Base-by-base conservation (phyloP, 2,888 invertebrate species). In the Chromoteleia sp. region DNA sequence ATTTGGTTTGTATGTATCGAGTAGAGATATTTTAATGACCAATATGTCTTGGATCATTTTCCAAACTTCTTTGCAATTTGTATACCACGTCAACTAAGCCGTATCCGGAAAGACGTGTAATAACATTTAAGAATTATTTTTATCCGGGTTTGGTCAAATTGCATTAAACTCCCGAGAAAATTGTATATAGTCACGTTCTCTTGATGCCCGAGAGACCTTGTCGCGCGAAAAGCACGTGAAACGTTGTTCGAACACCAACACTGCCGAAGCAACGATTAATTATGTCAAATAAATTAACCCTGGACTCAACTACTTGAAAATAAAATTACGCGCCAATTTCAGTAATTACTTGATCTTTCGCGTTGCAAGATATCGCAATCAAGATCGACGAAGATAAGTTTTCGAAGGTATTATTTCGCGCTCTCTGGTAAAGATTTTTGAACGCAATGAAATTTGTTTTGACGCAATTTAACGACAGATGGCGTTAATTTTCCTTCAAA, bases 261-360 rank as follows among this genome's bases (percentile, higher is more conserved):
- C 70, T 70, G 71, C 75, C 71, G 75, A 80, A 80, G 80, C 75
- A 29, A 15, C 81, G 75, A 75, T 80, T 80, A 80, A 81, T 81
- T 81, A 81, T 81, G 81, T 81, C 81, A 81, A 81, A 81, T 81
- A 81, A 81, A 81, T 81, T 81, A 81, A 81, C 81, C 81, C 81
- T 81, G 76, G 81, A 81, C 76, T 81, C 81, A 76, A 76, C 76
- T 71, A 67, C 81, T 81, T 76, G 81, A 76, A 81, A 81, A 81
- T 76, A 76, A 81, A 71, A 81, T 81, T 81, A 81, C 71, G 67
- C 81, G 81, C 56, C 81, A 77, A 81, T 81, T 81, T 77, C 61
- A 73, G 76, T 73, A 81, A 81, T 81, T 76, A 81, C 39, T 73
- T 58, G 63, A 75, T 75, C 70, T 81, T 65, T 71, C 63, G 33